Base-by-base conservation (phyloP, 2,888 invertebrate genomes). In the Acrobasis consociella region DNA sequence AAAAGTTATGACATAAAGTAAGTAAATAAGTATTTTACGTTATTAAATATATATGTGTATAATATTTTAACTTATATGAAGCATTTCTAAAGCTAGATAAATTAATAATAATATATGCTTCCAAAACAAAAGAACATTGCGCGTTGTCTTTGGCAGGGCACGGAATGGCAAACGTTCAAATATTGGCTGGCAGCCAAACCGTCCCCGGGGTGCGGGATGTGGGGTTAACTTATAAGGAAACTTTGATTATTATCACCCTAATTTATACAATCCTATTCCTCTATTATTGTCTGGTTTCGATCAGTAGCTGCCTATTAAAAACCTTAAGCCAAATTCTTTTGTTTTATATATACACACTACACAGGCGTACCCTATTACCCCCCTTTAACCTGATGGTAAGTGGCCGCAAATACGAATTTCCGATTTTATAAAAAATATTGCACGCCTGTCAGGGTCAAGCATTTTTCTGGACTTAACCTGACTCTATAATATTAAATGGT, bases 71-170 rank as follows among this genome's bases (percentile, higher is more conserved):
- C 11, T 39, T 31, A 15, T 39, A 55, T 55, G 55, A 56, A 46
- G 42, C 13, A 22, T 49, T 38, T 37, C 52, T 15, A 59, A 63
- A 51, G 62, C 56, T 62, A 64, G 62, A 67, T 62, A 64, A 62
- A 67, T 65, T 70, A 63, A 68, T 67, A 67, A 65, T 70, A 63
- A 68, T 67, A 66, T 67, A 60, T 63, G 67, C 73, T 72, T 67
- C 75, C 70, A 77, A 80, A 78, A 80, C 79, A 80, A 81, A 81
- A 81, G 77, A 76, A 82, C 82, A 81, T 81, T 79, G 78, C 76
- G 76, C 72, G 77, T 83, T 82, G 81, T 76, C 80, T 81, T 81
- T 78, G 75, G 76, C 79, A 75, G 74, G 68, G 78, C 74, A 78
- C 77, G 76, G 78, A 77, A 72, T 75, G 68, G 74, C 79, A 72